Percentiles rank a stretch among this genome's conserved stretches.
Evolutionary conservation across 2,888 invertebrate species (phyloP).

Genomic region (Cephus spinipes): DNA sequence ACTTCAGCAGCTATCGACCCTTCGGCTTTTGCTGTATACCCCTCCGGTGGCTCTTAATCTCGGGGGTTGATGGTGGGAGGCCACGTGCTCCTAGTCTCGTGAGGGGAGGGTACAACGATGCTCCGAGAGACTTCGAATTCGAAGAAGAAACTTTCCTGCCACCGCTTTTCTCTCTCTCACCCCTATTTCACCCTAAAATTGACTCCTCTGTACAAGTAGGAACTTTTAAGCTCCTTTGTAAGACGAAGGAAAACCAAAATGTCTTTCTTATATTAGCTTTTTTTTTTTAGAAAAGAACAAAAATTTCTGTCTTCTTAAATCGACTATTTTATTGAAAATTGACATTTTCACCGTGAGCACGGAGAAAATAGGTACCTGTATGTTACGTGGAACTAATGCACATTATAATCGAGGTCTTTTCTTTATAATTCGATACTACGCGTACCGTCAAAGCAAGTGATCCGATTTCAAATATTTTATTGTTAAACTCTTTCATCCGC

Average conservation of each 20-base stretch:
- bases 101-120: constrained; percentile 7
- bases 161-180: background rate
- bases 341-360: background rate
- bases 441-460: background rate
- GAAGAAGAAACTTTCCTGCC: background rate
- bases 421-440: background rate
- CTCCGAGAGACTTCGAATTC: background rate
- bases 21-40: background rate
- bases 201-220: background rate
- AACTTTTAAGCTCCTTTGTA: background rate
- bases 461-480: background rate
- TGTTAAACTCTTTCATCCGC: background rate
- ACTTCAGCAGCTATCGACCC: constrained; percentile 6
- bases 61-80: constrained; percentile 18
- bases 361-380: background rate
- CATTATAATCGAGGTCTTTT: background rate
- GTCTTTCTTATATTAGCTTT: background rate
- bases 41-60: background rate
- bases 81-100: constrained; percentile 22
- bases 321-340: too few relatives aligned
- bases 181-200: background rate
- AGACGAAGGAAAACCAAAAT: background rate
- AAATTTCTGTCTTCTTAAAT: too few relatives aligned
- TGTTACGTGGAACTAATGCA: background rate
- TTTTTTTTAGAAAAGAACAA: background rate